Evolutionary conservation across 1,140 invertebrate genomes (phyloP).

Genomic region (Hylaeus anthracinus): DNA sequence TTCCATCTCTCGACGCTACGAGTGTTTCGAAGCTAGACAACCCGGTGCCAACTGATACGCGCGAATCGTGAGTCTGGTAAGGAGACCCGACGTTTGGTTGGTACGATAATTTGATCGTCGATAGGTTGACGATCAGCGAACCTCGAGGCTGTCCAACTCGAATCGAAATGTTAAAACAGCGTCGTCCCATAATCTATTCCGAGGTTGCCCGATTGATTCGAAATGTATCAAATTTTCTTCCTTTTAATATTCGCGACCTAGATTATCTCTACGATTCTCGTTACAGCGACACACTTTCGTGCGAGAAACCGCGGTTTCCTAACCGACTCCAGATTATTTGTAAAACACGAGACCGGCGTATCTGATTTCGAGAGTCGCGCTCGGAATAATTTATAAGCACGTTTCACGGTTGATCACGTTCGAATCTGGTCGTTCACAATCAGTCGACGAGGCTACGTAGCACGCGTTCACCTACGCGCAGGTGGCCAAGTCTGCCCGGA

Average conservation of each 20-base stretch:
- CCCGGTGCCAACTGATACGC: slow-evolving; percentile 26
- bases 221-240: too few species aligned
- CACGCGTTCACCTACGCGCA: slow-evolving; percentile 2
- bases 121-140: slow-evolving; percentile 40
- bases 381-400: slow-evolving; percentile 56
- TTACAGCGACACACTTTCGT: too few species aligned
- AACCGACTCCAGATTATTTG: background rate
- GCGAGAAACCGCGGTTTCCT: background rate
- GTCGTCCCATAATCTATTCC: too few species aligned
- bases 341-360: slow-evolving; percentile 14
- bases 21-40: slow-evolving; percentile 48
- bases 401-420: slow-evolving; percentile 61
- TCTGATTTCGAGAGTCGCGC: slow-evolving; percentile 21
- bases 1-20: background rate
- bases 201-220: too few species aligned
- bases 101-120: slow-evolving; percentile 56
- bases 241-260: too few species aligned
- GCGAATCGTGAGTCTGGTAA: slow-evolving; percentile 2
- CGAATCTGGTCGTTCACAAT: slow-evolving; percentile 45
- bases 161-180: slow-evolving; percentile 20
- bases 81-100: slow-evolving; percentile 21
- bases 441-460: slow-evolving; percentile 51
- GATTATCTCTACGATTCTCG: too few species aligned
- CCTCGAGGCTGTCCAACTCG: slow-evolving; percentile 24
- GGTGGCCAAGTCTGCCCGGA: slow-evolving; percentile 35